phyloP scores from a whole-genome alignment of 2,113 vertebrate genomes.

The Chaetorhynchus papuensis region DNA sequence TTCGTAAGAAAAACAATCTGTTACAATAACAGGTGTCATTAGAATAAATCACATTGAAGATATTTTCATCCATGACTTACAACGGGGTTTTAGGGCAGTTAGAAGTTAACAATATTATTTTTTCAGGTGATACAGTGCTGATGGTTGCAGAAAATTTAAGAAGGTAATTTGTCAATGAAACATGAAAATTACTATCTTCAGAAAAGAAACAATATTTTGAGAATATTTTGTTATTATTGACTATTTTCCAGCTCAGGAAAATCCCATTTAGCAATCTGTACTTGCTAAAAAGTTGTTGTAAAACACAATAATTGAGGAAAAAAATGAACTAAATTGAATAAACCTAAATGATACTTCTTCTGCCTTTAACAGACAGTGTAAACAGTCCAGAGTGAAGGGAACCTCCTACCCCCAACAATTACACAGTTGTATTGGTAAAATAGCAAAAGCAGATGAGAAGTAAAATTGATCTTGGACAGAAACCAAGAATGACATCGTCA shows the following conservation, averaged over 20 bases:
- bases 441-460: constrained; percentile 20
- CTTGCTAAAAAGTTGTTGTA: background rate
- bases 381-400: background rate
- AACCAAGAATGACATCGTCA: background rate
- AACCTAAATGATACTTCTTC: background rate
- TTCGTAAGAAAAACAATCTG: background rate
- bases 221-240: constrained; percentile 11
- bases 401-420: background rate
- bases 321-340: background rate
- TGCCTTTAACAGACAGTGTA: background rate
- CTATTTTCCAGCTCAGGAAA: background rate
- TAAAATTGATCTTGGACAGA: constrained; percentile 31
- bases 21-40: background rate
- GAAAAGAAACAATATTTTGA: background rate
- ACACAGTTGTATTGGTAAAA: background rate
- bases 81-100: background rate
- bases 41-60: background rate
- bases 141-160: constrained; percentile 37
- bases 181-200: background rate
- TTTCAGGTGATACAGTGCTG: constrained; percentile 2
- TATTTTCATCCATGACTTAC: background rate
- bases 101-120: constrained; percentile 16
- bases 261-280: background rate
- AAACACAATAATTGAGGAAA: background rate
- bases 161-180: constrained; percentile 25